These are phyloP conservation scores for Crocuta crocuta DNA, from an alignment of 2,113 vertebrate species.

Conservation along the genomic window DNA sequence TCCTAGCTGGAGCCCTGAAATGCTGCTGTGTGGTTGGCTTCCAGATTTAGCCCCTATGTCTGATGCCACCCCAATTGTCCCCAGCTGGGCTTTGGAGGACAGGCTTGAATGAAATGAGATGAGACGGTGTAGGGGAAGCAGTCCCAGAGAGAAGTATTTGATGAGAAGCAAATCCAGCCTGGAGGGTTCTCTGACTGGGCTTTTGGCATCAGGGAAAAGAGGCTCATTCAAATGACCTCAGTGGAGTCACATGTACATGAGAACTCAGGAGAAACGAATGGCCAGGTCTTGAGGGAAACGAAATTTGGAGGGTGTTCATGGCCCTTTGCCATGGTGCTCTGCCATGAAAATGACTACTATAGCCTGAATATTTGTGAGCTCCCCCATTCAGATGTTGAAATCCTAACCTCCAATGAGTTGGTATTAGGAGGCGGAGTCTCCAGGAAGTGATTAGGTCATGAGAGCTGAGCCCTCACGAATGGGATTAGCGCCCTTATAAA, in stretches of 20 bases:
- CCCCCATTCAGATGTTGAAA: not conserved
- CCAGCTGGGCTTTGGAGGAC: not conserved
- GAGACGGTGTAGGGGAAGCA: not conserved
- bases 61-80: not conserved
- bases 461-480: not conserved
- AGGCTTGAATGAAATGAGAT: not conserved
- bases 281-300: not conserved
- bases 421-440: not conserved
- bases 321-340: not conserved
- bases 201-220: not conserved
- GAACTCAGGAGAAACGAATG: not conserved
- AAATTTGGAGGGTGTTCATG: not conserved
- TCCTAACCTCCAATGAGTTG: too few relatives aligned
- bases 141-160: not conserved
- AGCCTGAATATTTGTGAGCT: not conserved
- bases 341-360: not conserved
- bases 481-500: not conserved
- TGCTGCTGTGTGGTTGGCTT: not conserved
- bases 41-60: not conserved
- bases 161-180: not conserved
- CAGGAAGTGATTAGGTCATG: not conserved
- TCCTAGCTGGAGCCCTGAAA: not conserved
- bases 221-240: not conserved
- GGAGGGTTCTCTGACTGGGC: not conserved
- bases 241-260: not conserved